Percentiles rank a stretch among this genome's conserved stretches.
These are phyloP conservation scores for Heptranchias perlo DNA, from an alignment of 2,113 vertebrate genomes.

Conservation along the genomic window DNA sequence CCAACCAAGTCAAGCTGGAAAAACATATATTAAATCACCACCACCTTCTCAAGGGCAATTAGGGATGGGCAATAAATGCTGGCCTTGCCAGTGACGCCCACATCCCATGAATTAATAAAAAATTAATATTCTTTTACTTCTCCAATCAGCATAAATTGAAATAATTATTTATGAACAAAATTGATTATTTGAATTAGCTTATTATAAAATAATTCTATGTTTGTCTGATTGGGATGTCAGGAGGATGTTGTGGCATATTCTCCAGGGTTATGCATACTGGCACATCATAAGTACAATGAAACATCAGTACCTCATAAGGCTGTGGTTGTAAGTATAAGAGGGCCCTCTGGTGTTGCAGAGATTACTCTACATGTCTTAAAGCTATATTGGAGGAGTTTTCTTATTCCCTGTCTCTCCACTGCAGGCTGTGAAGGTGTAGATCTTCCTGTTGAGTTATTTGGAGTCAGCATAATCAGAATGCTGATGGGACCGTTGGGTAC, in stretches of 20 bases:
- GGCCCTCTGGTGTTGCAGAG: constrained; percentile 13
- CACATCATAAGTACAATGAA: background rate
- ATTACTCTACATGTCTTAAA: background rate
- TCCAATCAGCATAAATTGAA: background rate
- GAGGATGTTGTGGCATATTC: background rate
- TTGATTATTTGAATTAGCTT: background rate
- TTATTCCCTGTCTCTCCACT: background rate
- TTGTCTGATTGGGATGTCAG: background rate
- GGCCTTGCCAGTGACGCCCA: too few species aligned
- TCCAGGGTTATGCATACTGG: background rate
- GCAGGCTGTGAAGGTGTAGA: background rate
- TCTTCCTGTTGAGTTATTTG: background rate
- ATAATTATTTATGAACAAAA: background rate
- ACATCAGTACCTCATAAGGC: background rate
- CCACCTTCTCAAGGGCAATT: too few species aligned
- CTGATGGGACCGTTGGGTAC: background rate
- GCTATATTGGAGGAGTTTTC: background rate
- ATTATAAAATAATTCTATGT: background rate
- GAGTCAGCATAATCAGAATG: background rate
- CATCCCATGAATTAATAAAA: too few species aligned
- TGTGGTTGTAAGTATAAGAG: background rate
- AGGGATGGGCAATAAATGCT: too few species aligned
- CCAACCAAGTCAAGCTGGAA: background rate
- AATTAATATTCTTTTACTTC: background rate
- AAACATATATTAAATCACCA: background rate